Evolutionary conservation across 2,888 invertebrate species (phyloP).

Genomic region (Gymnocheta viridis): DNA sequence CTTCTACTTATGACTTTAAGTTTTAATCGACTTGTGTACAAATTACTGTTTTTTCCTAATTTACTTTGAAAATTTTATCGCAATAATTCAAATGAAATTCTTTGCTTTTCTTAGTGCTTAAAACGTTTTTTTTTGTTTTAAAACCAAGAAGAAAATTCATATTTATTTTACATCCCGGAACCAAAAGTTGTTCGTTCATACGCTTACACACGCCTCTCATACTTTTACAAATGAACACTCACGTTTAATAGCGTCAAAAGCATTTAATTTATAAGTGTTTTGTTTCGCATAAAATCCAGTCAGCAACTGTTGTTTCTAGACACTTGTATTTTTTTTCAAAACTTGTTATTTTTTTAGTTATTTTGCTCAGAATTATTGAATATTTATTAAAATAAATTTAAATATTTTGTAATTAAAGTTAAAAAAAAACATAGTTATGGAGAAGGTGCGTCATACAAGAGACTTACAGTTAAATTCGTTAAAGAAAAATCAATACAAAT

Average conservation of each 20-base stretch:
- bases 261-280: constrained; percentile 16
- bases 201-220: constrained; percentile 8
- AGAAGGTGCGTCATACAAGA: background rate
- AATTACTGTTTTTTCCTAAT: too few relatives aligned
- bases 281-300: background rate
- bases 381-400: constrained; percentile 33
- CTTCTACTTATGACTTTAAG: too few relatives aligned
- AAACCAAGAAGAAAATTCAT: background rate
- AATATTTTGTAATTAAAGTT: constrained; percentile 9
- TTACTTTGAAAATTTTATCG: background rate
- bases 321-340: background rate
- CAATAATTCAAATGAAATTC: background rate
- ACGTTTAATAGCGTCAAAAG: constrained; percentile 9
- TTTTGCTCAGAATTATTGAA: constrained; percentile 20
- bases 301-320: constrained; percentile 7
- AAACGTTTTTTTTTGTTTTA: background rate
- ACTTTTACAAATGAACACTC: background rate
- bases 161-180: constrained; percentile 21
- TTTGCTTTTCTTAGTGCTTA: background rate
- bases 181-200: background rate
- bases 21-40: too few relatives aligned
- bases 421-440: background rate
- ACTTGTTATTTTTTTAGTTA: constrained; percentile 15
- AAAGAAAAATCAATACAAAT: too few relatives aligned
- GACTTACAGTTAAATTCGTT: background rate